A percentile compares a stretch with the other conserved stretches of the same genome.
These are phyloP conservation scores for Phymatocera aterrima DNA, from an alignment of 2,888 invertebrate genomes.

Conservation along the genomic window DNA sequence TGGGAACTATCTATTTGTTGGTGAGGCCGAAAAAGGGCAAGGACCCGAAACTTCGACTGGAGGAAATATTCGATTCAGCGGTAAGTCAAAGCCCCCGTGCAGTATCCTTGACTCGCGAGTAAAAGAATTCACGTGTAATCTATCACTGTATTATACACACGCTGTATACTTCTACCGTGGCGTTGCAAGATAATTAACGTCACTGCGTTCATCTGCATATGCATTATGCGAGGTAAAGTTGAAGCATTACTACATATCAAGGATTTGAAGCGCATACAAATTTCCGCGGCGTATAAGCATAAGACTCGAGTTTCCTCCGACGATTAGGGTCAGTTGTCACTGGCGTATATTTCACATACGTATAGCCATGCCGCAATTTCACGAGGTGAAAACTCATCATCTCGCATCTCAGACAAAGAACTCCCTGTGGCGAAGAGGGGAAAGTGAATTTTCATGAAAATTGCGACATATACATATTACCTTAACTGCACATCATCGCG, in stretches of 20 bases:
- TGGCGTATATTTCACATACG: neutral
- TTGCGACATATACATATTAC: neutral
- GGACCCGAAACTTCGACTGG: conserved; percentile 84
- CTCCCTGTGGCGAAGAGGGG: neutral
- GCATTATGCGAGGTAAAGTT: neutral
- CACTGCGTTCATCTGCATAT: neutral
- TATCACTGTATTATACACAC: neutral
- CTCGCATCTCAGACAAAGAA: neutral
- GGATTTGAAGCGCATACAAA: neutral
- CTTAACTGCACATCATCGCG: neutral
- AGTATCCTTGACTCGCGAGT: neutral
- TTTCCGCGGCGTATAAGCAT: neutral
- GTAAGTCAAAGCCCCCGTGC: conserved; percentile 79
- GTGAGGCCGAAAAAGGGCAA: conserved; percentile 92
- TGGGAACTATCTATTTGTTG: conserved; percentile 88
- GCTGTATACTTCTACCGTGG: no score
- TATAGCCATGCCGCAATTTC: no score
- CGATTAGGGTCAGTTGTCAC: neutral
- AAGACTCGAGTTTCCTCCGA: neutral
- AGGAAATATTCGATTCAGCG: conserved; percentile 88
- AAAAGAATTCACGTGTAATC: neutral
- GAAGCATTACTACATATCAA: neutral
- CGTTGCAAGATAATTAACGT: neutral
- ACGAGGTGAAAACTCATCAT: neutral
- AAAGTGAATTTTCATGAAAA: neutral